Evolutionary conservation across 2,888 invertebrate species (phyloP), one percentile per base, ranked within the genome.

Genomic region (Tuberolachnus salignus): DNA sequence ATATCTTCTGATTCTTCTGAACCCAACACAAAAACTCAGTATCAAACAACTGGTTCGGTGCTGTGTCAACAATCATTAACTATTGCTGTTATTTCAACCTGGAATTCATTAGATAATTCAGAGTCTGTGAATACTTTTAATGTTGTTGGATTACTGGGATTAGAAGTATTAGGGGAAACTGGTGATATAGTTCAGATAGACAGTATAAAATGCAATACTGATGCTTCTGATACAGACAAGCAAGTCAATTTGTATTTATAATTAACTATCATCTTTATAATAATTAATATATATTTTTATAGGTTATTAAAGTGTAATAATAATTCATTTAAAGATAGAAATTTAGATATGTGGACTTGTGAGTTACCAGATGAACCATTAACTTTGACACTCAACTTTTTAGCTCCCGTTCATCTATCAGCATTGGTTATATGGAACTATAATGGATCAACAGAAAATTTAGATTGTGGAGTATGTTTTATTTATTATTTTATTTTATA

Each of bases 401-500:
- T 81, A 46, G 81, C 82, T n/a, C 82, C 83, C 6, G 82, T 83
- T 10, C 83, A 83, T 80, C 82, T 84, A 42, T 83, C 84, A 46
- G 83, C 83, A 19, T 66, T 94, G 42, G 88, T 91, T 70, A 84
- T 94, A 66, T 94, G 94, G 94, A 94, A 94, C 86, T 94, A 93
- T 86, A 94, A 94, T 85, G 90, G 89, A 80, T 90, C 89, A 82
- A 87, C 90, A 83, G 93, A 93, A 82, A 84, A 88, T 46, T 88
- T 90, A 19, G 90, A 90, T 83, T 88, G 88, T 61, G 91, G 91
- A 70, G 91, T 88, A 71, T 88, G 88, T 66, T 57, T 46, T 46
- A 19, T 69, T 51, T 26, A 11, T 55, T 23, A 21, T 42, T 64
- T 34, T 44, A 23, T n/a, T 42, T 14, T 21, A 49, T 6, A 49